Evolutionary conservation across 1,140 invertebrate genomes (phyloP).

Genomic region (Diabrotica virgifera): DNA sequence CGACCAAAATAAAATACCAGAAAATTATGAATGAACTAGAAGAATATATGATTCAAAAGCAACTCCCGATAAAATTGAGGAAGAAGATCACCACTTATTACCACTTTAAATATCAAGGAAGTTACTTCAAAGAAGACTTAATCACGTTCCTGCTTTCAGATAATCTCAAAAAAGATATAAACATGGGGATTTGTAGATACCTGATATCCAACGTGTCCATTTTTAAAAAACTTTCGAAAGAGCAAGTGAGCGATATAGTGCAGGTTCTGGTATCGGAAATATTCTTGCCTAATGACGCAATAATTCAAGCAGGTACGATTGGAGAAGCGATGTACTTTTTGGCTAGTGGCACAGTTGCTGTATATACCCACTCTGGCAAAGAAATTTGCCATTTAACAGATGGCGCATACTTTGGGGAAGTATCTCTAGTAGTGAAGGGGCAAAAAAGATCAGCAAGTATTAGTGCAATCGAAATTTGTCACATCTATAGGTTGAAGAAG

Average conservation of each 20-base stretch:
- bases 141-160: constrained; percentile 22
- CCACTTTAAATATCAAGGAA: constrained; percentile 21
- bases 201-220: constrained; percentile 27
- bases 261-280: constrained; percentile 29
- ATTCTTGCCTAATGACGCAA: constrained; percentile 36
- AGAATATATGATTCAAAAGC: constrained; percentile 26
- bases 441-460: constrained; percentile 52
- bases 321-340: constrained; percentile 61
- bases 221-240: constrained; percentile 20
- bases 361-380: constrained; percentile 55
- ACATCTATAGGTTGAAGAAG: constrained; percentile 52
- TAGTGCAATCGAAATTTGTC: constrained; percentile 56
- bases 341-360: constrained; percentile 53
- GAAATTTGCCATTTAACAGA: constrained; percentile 50
- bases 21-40: constrained; percentile 22
- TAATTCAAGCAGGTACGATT: constrained; percentile 53
- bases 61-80: constrained; percentile 19
- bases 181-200: constrained; percentile 24
- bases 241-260: constrained; percentile 26
- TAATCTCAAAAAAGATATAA: constrained; percentile 28
- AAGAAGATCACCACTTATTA: constrained; percentile 17
- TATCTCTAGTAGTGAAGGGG: constrained; percentile 52
- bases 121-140: constrained; percentile 21
- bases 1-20: constrained; percentile 20
- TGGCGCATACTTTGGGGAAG: constrained; percentile 44